Evolutionary conservation across 2,113 vertebrate genomes (phyloP).

Genomic region (Crotophaga sulcirostris): DNA sequence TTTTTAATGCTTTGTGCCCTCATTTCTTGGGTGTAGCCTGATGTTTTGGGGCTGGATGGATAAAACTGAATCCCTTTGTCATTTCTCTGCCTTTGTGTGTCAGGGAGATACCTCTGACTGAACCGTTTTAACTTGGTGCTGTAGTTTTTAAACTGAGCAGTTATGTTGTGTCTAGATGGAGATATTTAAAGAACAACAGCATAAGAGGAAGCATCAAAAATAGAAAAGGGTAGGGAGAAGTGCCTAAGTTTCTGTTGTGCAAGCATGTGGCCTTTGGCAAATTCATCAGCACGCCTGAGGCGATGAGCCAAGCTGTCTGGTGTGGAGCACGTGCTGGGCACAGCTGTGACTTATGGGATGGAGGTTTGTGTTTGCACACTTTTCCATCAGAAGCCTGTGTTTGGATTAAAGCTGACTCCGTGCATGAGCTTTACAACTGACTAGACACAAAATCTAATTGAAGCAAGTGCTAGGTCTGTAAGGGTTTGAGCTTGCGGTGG

Average conservation of each 20-base stretch:
- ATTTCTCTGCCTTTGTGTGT: neutral
- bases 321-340: neutral
- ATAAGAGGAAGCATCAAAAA: slow-evolving; percentile 31
- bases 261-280: neutral
- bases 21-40: neutral
- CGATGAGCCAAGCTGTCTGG: neutral
- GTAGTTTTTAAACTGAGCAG: neutral
- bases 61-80: neutral
- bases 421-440: neutral
- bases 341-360: rapidly evolving
- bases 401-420: neutral
- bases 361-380: neutral
- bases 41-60: neutral
- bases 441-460: neutral
- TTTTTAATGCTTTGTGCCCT: neutral
- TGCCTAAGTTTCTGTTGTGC: neutral
- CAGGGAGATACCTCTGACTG: neutral
- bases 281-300: neutral
- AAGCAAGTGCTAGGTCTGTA: neutral
- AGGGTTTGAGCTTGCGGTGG: neutral
- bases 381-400: neutral
- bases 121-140: neutral
- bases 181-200: neutral
- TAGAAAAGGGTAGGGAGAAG: neutral
- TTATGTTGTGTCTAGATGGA: neutral